phyloP scores from a whole-genome alignment of 2,888 invertebrate species.

The Aphodius granarius region DNA sequence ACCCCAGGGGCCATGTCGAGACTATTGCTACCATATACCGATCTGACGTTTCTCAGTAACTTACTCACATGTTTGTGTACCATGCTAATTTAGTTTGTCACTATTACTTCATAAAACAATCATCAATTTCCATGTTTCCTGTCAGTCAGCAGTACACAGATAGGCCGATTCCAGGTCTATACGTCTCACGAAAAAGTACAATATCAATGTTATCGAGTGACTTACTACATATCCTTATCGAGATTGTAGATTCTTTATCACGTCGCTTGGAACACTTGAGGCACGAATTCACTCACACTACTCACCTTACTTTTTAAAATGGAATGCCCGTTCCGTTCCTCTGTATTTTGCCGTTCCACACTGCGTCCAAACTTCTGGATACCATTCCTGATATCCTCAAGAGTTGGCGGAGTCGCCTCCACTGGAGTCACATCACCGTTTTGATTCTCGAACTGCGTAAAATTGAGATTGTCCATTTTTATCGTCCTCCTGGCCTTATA shows the following conservation, averaged over 20 bases:
- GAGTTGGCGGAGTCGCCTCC: background rate
- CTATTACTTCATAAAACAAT: no score
- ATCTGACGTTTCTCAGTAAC: no score
- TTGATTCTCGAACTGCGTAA: background rate
- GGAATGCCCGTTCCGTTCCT: background rate
- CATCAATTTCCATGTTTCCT: no score
- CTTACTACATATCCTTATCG: background rate
- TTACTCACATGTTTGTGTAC: no score
- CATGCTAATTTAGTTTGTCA: no score
- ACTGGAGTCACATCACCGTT: background rate
- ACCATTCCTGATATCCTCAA: background rate
- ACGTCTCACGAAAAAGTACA: background rate
- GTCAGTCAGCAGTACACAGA: no score
- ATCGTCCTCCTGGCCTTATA: conserved; percentile 1
- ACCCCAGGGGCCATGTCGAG: no score
- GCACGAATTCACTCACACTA: background rate
- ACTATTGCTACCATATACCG: no score
- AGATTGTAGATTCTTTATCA: background rate
- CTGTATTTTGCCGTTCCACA: background rate
- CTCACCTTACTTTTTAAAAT: conserved; percentile 6
- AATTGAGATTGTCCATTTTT: conserved; percentile 5
- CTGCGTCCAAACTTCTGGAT: background rate
- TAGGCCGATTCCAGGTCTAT: background rate
- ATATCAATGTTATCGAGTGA: background rate
- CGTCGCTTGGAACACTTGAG: background rate